Conservation (phyloP, 2,113 vertebrate species). For the Synchiropus splendidus region DNA sequence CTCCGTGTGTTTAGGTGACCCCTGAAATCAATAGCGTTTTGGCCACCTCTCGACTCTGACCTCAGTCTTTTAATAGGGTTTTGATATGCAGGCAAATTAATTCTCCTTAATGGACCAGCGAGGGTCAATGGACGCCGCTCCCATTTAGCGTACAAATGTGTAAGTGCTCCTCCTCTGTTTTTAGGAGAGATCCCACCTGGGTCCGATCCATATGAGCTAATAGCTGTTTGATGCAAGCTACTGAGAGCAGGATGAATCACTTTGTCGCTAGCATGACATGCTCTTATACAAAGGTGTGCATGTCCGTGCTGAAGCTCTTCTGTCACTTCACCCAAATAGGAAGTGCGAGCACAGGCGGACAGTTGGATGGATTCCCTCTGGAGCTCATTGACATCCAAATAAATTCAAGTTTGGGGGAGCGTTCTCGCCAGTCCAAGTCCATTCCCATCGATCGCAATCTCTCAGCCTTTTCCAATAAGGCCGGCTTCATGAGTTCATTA, state of each 20-base stretch:
- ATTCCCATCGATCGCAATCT: slow-evolving; percentile 57
- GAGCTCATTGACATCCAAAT: slow-evolving; percentile 50
- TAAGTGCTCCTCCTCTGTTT: slow-evolving; percentile 22
- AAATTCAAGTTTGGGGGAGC: slow-evolving; percentile 54
- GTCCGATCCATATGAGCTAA: slow-evolving; percentile 56
- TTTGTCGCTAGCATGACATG: slow-evolving; percentile 37
- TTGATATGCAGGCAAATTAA: slow-evolving; percentile 83
- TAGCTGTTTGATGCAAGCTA: slow-evolving; percentile 59
- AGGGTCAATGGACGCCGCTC: slow-evolving; percentile 75
- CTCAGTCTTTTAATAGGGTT: slow-evolving; percentile 71
- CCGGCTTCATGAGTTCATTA: slow-evolving; percentile 63
- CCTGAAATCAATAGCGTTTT: slow-evolving; percentile 53
- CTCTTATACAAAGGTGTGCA: slow-evolving; percentile 45
- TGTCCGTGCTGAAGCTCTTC: slow-evolving; percentile 37
- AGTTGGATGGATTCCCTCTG: slow-evolving; percentile 29
- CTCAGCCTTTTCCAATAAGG: slow-evolving; percentile 57
- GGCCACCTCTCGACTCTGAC: slow-evolving; percentile 59
- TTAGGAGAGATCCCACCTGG: slow-evolving; percentile 52
- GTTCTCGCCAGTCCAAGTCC: slow-evolving; percentile 35
- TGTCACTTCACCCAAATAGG: slow-evolving; percentile 23
- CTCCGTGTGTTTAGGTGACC: slow-evolving; percentile 29
- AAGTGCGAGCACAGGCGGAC: slow-evolving; percentile 15
- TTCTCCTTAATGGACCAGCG: slow-evolving; percentile 70
- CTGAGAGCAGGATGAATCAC: slow-evolving; percentile 51
- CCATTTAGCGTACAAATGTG: slow-evolving; percentile 44